Percentiles rank a stretch among this genome's conserved stretches.
Conservation (phyloP, 2,888 invertebrate species). For the Spilarctia lutea region DNA sequence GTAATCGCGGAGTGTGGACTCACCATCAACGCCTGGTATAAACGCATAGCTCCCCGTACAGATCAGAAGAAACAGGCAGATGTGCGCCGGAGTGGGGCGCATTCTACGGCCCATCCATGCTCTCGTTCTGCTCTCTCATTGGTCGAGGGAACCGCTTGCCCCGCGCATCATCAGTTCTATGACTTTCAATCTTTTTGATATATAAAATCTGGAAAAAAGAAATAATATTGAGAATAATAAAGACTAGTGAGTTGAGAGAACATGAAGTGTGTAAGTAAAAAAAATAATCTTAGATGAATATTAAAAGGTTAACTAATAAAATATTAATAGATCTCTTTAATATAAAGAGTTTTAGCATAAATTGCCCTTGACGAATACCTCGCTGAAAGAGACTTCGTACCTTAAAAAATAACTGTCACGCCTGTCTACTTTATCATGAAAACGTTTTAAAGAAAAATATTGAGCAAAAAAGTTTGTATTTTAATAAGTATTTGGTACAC, state of each 20-base stretch:
- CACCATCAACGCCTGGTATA: conserved; percentile 80
- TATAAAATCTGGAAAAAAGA: conserved; percentile 29
- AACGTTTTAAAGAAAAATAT: neutral
- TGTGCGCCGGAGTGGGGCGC: conserved; percentile 78
- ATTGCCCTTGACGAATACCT: neutral
- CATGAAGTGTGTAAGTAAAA: too few species aligned
- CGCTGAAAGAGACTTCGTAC: neutral
- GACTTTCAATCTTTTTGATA: conserved; percentile 19
- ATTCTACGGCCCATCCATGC: conserved; percentile 85
- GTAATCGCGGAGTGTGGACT: conserved; percentile 36
- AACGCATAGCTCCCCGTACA: conserved; percentile 70
- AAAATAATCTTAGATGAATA: too few species aligned
- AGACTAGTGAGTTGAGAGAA: too few species aligned
- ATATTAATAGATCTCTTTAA: neutral
- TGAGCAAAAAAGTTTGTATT: neutral
- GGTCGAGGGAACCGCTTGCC: conserved; percentile 54
- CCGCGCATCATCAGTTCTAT: conserved; percentile 44
- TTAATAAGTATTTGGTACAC: neutral
- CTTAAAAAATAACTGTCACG: neutral
- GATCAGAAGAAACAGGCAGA: conserved; percentile 74
- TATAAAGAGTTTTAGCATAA: neutral
- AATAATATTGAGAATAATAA: too few species aligned
- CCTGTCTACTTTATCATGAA: neutral
- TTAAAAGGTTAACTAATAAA: neutral
- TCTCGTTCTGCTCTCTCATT: conserved; percentile 71